phyloP scores from a whole-genome alignment of 2,113 vertebrate genomes.

The Rostratula benghalensis region DNA sequence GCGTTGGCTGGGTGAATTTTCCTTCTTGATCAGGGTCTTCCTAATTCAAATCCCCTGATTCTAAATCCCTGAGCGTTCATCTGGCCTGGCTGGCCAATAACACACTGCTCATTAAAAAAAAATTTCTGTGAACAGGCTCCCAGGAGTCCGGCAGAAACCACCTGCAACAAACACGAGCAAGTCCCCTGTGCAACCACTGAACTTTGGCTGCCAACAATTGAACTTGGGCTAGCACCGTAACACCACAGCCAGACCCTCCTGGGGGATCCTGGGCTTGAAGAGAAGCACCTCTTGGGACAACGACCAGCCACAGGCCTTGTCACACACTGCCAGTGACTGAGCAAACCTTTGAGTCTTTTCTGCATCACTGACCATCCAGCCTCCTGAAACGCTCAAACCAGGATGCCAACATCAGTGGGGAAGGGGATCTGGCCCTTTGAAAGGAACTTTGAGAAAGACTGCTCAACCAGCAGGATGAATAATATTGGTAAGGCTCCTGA shows the following conservation, averaged over 20 bases:
- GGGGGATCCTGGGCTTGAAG: background rate
- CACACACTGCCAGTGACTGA: fast-evolving
- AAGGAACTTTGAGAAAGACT: background rate
- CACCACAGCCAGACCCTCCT: background rate
- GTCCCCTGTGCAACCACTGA: background rate
- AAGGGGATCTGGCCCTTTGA: background rate
- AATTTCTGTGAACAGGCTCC: background rate
- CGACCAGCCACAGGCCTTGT: background rate
- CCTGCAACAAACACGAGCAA: background rate
- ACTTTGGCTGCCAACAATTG: background rate
- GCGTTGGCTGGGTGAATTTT: background rate
- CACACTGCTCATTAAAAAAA: fast-evolving
- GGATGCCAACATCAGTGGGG: background rate
- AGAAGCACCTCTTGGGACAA: background rate
- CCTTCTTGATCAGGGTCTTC: background rate
- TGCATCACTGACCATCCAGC: no score
- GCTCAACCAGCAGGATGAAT: background rate
- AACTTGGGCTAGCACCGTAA: background rate
- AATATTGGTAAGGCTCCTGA: background rate
- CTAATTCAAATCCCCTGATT: background rate
- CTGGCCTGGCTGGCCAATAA: background rate
- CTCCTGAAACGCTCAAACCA: background rate
- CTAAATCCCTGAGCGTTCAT: background rate
- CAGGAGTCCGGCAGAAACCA: background rate
- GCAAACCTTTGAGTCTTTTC: background rate